A percentile compares a stretch with the other conserved stretches of the same genome.
Evolutionary conservation across 2,888 invertebrate species (phyloP).

Genomic region (Rhingia rostrata): DNA sequence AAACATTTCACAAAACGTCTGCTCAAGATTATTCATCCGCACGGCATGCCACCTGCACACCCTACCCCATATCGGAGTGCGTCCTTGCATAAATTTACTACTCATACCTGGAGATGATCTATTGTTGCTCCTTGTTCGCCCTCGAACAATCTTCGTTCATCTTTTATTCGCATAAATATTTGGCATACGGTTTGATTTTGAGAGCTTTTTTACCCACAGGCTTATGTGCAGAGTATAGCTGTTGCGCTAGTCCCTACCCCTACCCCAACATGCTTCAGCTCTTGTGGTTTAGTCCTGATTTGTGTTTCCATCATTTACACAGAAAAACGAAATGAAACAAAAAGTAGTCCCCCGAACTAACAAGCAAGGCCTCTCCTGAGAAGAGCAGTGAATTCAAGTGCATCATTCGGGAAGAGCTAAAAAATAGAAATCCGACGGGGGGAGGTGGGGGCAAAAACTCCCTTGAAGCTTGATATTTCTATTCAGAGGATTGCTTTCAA

Average conservation of each 20-base stretch:
- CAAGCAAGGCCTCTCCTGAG: background rate
- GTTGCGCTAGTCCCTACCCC: constrained; percentile 33
- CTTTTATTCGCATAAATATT: constrained; percentile 58
- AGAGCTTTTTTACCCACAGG: constrained; percentile 47
- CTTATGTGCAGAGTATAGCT: constrained; percentile 30
- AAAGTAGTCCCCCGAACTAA: constrained; percentile 6
- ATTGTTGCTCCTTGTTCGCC: constrained; percentile 27
- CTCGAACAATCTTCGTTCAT: constrained; percentile 22
- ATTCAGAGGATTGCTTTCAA: constrained; percentile 53
- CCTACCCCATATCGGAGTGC: constrained; percentile 4
- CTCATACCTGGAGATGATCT: constrained; percentile 34
- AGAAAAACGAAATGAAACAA: constrained; percentile 26
- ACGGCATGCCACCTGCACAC: constrained; percentile 5
- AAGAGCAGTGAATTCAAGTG: background rate
- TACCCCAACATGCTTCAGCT: constrained; percentile 31
- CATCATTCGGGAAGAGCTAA: constrained; percentile 1
- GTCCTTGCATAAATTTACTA: constrained; percentile 57
- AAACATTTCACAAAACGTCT: no score
- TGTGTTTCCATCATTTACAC: constrained; percentile 45
- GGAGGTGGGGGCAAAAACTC: constrained; percentile 4
- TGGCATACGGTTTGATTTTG: constrained; percentile 59
- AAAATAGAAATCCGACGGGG: background rate
- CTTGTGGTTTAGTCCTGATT: constrained; percentile 50
- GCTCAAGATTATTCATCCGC: no score
- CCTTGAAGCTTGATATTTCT: constrained; percentile 28